Base-by-base conservation (phyloP, 2,888 invertebrate genomes). In the Melanophora roralis region DNA sequence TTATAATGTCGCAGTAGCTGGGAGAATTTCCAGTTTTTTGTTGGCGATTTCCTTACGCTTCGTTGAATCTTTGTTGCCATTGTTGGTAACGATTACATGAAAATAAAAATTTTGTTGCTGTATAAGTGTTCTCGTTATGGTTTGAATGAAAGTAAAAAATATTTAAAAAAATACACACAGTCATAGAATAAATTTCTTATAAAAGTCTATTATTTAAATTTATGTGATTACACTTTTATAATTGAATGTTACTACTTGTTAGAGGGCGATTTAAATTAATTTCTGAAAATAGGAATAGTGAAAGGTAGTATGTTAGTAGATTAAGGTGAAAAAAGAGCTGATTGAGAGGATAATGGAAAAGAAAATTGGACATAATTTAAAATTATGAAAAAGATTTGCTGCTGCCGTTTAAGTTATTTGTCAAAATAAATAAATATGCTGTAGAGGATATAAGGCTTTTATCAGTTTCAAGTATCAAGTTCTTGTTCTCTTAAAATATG, bases 181-280 rank as follows among this genome's bases (percentile, higher is more conserved):
- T 67, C 23, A 19, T 49, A n/a, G 60, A 62, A 45, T 55, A 53
- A 40, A 62, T 45, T 62, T 38, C 68, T 62, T 47, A 62, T 60
- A 34, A 53, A 75, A 57, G 64, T 69, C 76, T 62, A 49, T 69
- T 64, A 64, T 64, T 51, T 49, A 71, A 59, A 71, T 77, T 77
- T 65, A 71, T 77, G 38, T 59, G 62, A 69, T 69, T 71, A 59
- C 59, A 45, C 45, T 43, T 51, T 36, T 36, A 51, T 71, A 71
- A 71, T 65, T 65, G 45, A 78, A 67, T 72, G 21, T 6, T 27
- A 27, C 27, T 5, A 27, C 53, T 51, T 51, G 43, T 53, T 53
- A 77, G 55, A 49, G 47, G 49, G 34, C 40, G 45, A 65, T 59
- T 59, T 74, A 65, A 65, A 74, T 74, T 49, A 49, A 49, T 74